Percentiles rank a stretch among this genome's conserved stretches.
Conservation (phyloP, 2,113 vertebrate genomes). For the Microcebus griseorufus region DNA sequence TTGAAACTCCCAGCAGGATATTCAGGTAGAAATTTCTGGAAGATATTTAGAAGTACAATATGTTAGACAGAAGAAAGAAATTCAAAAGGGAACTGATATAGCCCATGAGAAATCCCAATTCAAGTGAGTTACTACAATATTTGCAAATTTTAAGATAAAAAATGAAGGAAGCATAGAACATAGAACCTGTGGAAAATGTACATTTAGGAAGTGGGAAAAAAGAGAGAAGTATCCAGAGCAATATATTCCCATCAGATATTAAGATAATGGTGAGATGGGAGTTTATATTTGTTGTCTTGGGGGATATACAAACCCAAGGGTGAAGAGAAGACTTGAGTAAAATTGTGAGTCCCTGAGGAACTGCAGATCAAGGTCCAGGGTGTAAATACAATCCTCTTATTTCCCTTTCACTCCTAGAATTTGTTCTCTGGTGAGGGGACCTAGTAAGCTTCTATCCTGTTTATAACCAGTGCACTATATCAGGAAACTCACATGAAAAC, state of each 20-base stretch:
- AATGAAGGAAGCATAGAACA: no score
- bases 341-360: background rate
- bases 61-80: background rate
- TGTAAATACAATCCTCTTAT: background rate
- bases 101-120: no score
- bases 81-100: no score
- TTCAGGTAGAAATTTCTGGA: background rate
- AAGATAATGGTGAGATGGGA: no score
- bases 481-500: background rate
- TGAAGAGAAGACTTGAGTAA: background rate
- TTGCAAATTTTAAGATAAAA: background rate
- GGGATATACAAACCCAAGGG: background rate
- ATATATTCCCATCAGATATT: no score
- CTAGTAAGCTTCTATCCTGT: background rate
- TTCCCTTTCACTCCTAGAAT: background rate
- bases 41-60: background rate
- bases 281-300: no score
- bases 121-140: no score
- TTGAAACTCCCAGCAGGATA: background rate
- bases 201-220: no score
- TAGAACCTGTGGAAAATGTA: no score
- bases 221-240: no score
- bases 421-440: background rate
- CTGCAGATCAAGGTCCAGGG: background rate
- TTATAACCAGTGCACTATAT: background rate